phyloP scores from a whole-genome alignment of 2,888 invertebrate genomes.

The Malacosoma neustria region DNA sequence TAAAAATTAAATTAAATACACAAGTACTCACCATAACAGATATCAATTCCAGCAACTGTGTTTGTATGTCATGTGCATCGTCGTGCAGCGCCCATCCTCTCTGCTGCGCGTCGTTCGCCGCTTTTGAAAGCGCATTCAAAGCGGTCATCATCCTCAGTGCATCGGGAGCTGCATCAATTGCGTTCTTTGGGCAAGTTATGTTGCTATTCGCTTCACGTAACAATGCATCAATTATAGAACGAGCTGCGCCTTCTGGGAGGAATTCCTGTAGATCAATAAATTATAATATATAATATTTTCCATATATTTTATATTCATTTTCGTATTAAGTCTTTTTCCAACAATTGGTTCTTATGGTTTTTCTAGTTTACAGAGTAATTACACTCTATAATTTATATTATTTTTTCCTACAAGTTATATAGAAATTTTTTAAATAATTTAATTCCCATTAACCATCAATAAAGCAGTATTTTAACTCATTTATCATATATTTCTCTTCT shows the following conservation, averaged over 20 bases:
- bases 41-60: slow-evolving; percentile 87
- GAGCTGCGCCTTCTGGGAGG: slow-evolving; percentile 60
- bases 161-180: slow-evolving; percentile 88
- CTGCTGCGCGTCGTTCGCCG: slow-evolving; percentile 96
- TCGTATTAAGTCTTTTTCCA: too few species aligned
- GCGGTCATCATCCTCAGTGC: slow-evolving; percentile 88
- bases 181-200: slow-evolving; percentile 72
- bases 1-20: too few species aligned
- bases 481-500: too few species aligned
- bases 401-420: too few species aligned
- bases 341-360: too few species aligned
- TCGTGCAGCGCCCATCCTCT: slow-evolving; percentile 96
- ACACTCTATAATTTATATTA: too few species aligned
- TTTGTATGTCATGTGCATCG: slow-evolving; percentile 91
- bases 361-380: too few species aligned
- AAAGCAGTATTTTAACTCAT: too few species aligned
- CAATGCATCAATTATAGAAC: slow-evolving; percentile 62
- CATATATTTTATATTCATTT: too few species aligned
- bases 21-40: slow-evolving; percentile 84
- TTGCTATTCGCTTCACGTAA: slow-evolving; percentile 64
- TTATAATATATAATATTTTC: too few species aligned
- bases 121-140: slow-evolving; percentile 87
- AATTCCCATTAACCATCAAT: too few species aligned
- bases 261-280: slow-evolving; percentile 48
- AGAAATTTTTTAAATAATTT: too few species aligned